phyloP scores from a whole-genome alignment of 2,888 invertebrate genomes.

The Anoplius nigerrimus region DNA sequence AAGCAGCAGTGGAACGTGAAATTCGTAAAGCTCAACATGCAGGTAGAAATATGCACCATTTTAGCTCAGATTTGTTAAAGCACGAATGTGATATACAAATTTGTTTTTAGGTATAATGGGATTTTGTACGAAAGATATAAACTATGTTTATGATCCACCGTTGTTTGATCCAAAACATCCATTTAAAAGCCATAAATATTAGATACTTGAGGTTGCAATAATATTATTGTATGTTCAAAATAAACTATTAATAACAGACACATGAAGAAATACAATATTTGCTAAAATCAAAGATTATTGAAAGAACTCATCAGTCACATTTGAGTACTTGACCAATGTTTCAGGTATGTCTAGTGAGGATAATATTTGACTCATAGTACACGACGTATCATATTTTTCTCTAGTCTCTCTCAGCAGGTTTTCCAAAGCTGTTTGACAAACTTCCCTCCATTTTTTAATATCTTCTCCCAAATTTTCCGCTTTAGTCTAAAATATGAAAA shows the following conservation, averaged over 20 bases:
- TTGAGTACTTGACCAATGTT: slow-evolving; percentile 76
- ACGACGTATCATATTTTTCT: slow-evolving; percentile 73
- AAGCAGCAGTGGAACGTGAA: slow-evolving; percentile 83
- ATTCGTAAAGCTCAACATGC: slow-evolving; percentile 85
- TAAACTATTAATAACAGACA: slow-evolving; percentile 13
- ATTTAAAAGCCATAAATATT: slow-evolving; percentile 85
- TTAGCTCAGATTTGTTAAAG: too few species aligned
- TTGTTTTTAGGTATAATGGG: slow-evolving; percentile 83
- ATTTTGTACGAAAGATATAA: slow-evolving; percentile 85
- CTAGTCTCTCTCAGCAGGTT: slow-evolving; percentile 76
- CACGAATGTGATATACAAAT: neutral
- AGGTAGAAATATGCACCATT: too few species aligned
- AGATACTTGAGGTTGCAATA: slow-evolving; percentile 38
- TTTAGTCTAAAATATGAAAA: slow-evolving; percentile 74
- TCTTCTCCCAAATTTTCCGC: slow-evolving; percentile 75
- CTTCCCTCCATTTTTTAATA: slow-evolving; percentile 78
- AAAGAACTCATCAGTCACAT: slow-evolving; percentile 76
- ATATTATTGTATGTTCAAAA: neutral
- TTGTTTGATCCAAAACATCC: slow-evolving; percentile 93
- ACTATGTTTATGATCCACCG: slow-evolving; percentile 90
- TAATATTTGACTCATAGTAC: slow-evolving; percentile 77
- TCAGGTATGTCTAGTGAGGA: slow-evolving; percentile 76
- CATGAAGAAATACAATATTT: slow-evolving; percentile 1
- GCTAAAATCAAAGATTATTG: slow-evolving; percentile 59
- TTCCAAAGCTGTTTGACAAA: slow-evolving; percentile 77